Base-by-base conservation (phyloP, 1,140 invertebrate species). In the Eurosta solidaginis region DNA sequence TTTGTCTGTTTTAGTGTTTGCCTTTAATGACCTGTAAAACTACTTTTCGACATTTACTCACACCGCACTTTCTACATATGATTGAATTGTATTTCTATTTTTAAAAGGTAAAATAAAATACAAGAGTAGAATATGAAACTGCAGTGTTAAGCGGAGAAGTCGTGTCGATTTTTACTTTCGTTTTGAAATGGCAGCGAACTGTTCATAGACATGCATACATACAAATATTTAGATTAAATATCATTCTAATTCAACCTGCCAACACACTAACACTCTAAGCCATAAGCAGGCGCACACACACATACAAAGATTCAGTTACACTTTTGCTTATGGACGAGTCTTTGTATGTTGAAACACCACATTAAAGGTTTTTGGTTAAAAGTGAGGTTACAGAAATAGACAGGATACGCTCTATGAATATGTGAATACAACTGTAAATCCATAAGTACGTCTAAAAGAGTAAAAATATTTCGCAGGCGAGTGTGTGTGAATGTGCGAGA, bases 1-100 rank as follows among this genome's bases (percentile, higher is more conserved):
- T 29, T 33, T 40, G 59, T 22, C 33, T 40, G 36, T 68, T 68
- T n/a, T 68, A 12, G 33, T 9, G 40, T 68, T 36, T 33, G 33
- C 20, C 59, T 68, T 68, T 68, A 68, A 68, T 68, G 59, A 68
- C 59, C 59, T 33, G 59, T 68, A 68, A 68, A n/a, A 68, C 22
- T 68, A 40, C 59, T 68, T 68, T n/a, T 33, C 59, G 22, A 29
- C 27, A 59, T 2, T 59, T 33, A 17, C 29, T 29, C 52, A 3
- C 54, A 1, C n/a, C n/a, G 1, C 17, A 27, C n/a, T 33, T 36
- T n/a, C n/a, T 7, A 7, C 40, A 17, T 10, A 17, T 14, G 33
- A 42, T 20, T 1, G 7, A 40, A 20, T 40, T 4, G 14, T 36
- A 25, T 14, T n/a, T 4, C 9, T 47, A 47, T 47, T 47, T 68